Evolutionary conservation across 2,797 vertebrate genomes (phyloP).

Genomic region (Chromobotia macracanthus): DNA sequence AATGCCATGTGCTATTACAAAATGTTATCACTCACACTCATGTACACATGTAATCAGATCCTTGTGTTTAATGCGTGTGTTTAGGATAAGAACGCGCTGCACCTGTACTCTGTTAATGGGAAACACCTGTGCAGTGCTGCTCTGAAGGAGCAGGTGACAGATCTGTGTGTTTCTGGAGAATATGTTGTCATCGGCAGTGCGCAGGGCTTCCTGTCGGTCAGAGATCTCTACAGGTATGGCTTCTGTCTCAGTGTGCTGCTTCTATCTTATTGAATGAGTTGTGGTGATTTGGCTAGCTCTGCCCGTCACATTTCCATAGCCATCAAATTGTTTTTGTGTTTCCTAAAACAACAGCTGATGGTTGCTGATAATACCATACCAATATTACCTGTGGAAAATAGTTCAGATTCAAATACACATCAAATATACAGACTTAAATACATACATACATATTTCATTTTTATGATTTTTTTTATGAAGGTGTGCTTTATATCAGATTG

Average conservation of each 20-base stretch:
- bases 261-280: no score
- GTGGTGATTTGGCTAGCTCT: not conserved
- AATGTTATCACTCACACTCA: not conserved
- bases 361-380: no score
- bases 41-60: not conserved
- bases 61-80: slow-evolving; percentile 19
- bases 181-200: slow-evolving; percentile 88
- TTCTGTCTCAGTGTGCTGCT: not conserved
- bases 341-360: not conserved
- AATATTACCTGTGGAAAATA: no score
- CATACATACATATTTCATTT: no score
- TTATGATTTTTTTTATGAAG: not conserved
- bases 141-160: slow-evolving; percentile 91
- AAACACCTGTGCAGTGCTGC: slow-evolving; percentile 86
- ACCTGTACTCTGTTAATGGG: slow-evolving; percentile 95
- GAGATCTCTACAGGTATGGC: slow-evolving; percentile 89
- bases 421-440: no score
- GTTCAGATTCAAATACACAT: no score
- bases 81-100: slow-evolving; percentile 92
- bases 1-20: no score
- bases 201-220: slow-evolving; percentile 91
- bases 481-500: not conserved
- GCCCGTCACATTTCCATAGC: not conserved
- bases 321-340: not conserved
- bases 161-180: slow-evolving; percentile 90